phyloP scores from a whole-genome alignment of 2,113 vertebrate species.

The Puma concolor region DNA sequence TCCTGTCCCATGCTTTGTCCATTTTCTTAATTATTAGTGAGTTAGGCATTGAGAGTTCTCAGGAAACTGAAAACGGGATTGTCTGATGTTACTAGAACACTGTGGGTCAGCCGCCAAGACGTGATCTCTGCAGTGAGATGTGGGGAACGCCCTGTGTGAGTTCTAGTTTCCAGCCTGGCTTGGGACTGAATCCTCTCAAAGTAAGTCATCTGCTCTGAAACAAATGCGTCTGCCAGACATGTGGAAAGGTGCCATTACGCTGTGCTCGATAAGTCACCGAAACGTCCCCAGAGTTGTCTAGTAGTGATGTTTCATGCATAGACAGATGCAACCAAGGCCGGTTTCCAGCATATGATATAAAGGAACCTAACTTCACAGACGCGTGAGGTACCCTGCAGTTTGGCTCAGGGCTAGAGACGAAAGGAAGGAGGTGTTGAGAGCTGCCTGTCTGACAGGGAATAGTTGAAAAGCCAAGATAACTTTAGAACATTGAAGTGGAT shows the following conservation, averaged over 20 bases:
- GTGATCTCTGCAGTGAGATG: not conserved
- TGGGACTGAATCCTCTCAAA: not conserved
- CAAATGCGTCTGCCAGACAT: conserved; percentile 17
- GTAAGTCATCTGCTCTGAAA: conserved; percentile 3
- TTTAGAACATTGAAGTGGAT: not conserved
- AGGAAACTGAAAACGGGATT: not conserved
- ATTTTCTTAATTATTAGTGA: conserved; percentile 42
- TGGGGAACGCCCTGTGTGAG: conserved; percentile 11
- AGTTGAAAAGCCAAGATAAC: not conserved
- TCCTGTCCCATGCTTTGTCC: not conserved
- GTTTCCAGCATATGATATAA: not conserved
- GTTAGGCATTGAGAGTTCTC: not conserved
- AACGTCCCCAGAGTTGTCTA: not conserved
- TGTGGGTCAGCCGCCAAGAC: not conserved
- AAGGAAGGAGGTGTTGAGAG: not conserved
- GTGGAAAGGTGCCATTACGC: not conserved
- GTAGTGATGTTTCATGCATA: not conserved
- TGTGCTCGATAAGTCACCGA: not conserved
- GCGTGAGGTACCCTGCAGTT: not conserved
- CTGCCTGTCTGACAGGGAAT: not conserved
- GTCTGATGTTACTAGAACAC: not conserved
- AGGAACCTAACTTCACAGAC: not conserved
- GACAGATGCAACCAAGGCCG: not conserved
- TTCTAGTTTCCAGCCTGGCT: not conserved
- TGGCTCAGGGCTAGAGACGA: not conserved